phyloP scores from a whole-genome alignment of 1,140 invertebrate species.

The Gonioctena quinquepunctata region DNA sequence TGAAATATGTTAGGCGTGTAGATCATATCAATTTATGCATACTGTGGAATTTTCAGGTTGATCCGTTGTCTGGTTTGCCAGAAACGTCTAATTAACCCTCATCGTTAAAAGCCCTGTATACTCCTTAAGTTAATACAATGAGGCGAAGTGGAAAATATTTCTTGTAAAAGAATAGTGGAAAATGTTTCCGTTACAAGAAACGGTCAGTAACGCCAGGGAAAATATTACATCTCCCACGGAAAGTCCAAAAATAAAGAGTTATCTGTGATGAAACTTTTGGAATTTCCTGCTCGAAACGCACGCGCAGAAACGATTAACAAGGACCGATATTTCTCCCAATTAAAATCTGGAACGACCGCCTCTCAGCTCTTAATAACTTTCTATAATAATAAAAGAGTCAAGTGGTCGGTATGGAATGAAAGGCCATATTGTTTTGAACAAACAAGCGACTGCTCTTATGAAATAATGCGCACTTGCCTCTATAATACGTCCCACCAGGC shows the following conservation, averaged over 20 bases:
- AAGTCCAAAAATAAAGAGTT: too few species aligned
- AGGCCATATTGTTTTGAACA: slow-evolving; percentile 40
- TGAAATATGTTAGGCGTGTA: too few species aligned
- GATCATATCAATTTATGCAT: too few species aligned
- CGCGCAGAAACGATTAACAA: slow-evolving; percentile 12
- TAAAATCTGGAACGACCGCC: slow-evolving; percentile 36
- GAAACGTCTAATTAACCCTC: too few species aligned
- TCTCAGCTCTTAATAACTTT: slow-evolving; percentile 27
- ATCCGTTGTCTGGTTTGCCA: too few species aligned
- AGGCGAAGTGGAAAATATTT: too few species aligned
- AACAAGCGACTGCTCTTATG: slow-evolving; percentile 42
- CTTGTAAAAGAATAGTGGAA: too few species aligned
- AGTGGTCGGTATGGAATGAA: slow-evolving; percentile 37
- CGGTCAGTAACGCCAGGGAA: too few species aligned
- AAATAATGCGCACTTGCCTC: slow-evolving; percentile 42
- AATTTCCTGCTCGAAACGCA: not conserved
- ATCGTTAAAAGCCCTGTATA: too few species aligned
- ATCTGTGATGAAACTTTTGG: not conserved
- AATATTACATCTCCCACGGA: not conserved
- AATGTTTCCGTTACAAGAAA: too few species aligned
- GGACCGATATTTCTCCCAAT: slow-evolving; percentile 40
- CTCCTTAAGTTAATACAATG: too few species aligned
- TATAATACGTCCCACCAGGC: slow-evolving; percentile 38
- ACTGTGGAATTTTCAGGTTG: too few species aligned
- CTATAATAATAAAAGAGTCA: slow-evolving; percentile 39